A percentile compares a stretch with the other conserved stretches of the same genome.
Conservation (phyloP, 2,888 invertebrate species). For the Plagodis pulveraria region DNA sequence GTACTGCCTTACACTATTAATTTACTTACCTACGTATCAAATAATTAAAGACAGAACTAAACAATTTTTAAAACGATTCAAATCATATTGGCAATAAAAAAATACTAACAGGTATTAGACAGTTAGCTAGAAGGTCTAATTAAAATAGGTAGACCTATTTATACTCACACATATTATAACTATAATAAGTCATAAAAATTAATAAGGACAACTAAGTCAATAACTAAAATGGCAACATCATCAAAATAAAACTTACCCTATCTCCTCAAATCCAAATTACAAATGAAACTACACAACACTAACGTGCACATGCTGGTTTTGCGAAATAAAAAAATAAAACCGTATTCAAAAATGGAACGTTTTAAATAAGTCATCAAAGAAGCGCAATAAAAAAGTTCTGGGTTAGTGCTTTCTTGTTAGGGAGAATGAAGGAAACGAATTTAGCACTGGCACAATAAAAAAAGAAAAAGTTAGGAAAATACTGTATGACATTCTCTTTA, state of each 20-base stretch:
- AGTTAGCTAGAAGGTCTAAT: no score
- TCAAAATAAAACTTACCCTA: not conserved
- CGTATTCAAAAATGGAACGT: slow-evolving; percentile 24
- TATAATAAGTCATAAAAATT: no score
- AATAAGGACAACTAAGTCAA: no score
- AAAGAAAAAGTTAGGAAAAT: slow-evolving; percentile 30
- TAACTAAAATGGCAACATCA: no score
- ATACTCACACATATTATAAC: no score
- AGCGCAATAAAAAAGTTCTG: slow-evolving; percentile 23
- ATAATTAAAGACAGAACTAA: no score
- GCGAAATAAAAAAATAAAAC: slow-evolving; percentile 16
- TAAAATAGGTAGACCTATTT: no score
- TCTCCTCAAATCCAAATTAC: not conserved
- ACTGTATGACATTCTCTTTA: slow-evolving; percentile 5
- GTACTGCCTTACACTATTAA: no score
- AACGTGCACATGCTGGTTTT: slow-evolving; percentile 41
- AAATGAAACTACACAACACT: slow-evolving; percentile 45
- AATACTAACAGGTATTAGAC: no score
- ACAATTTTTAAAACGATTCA: no score
- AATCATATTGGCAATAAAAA: no score
- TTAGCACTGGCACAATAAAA: slow-evolving; percentile 21
- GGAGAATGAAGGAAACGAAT: slow-evolving; percentile 17
- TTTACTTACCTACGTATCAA: no score
- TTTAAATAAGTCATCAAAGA: slow-evolving; percentile 30
- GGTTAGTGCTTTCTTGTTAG: slow-evolving; percentile 7